Evolutionary conservation across 2,113 vertebrate species (phyloP).

Genomic region (Chlamydotis undulata): DNA sequence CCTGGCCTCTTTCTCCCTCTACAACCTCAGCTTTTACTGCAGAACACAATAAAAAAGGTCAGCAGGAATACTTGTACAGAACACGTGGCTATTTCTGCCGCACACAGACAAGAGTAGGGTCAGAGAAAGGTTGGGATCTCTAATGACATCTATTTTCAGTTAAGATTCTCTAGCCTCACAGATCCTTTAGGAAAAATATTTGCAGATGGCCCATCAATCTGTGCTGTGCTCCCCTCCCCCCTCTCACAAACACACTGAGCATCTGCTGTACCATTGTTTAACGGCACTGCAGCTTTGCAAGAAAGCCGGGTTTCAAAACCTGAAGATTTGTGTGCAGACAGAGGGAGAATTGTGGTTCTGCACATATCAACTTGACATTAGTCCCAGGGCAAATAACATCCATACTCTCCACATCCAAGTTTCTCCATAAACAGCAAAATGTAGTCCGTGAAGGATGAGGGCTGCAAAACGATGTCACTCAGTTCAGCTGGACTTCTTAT

Average conservation of each 20-base stretch:
- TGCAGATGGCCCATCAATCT: conserved; percentile 71
- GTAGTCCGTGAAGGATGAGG: background rate
- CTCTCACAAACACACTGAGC: background rate
- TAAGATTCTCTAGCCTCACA: conserved; percentile 47
- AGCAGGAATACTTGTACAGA: background rate
- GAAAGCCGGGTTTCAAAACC: background rate
- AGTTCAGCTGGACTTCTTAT: background rate
- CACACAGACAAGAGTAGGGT: background rate
- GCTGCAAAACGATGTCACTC: background rate
- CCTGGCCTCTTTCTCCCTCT: background rate
- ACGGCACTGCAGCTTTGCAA: conserved; percentile 2
- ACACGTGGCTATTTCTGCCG: background rate
- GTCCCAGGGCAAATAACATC: background rate
- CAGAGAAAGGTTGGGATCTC: conserved; percentile 49
- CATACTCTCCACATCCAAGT: background rate
- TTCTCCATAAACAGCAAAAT: background rate
- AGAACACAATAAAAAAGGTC: background rate
- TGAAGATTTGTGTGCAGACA: background rate
- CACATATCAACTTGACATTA: background rate
- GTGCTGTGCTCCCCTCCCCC: conserved; percentile 44
- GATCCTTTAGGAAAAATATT: conserved; percentile 67
- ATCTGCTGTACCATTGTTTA: conserved; percentile 65
- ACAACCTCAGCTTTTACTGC: background rate
- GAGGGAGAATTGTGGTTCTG: background rate
- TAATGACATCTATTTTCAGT: conserved; percentile 61